Conservation (phyloP, 2,113 vertebrate species). For the Nettapus auritus region DNA sequence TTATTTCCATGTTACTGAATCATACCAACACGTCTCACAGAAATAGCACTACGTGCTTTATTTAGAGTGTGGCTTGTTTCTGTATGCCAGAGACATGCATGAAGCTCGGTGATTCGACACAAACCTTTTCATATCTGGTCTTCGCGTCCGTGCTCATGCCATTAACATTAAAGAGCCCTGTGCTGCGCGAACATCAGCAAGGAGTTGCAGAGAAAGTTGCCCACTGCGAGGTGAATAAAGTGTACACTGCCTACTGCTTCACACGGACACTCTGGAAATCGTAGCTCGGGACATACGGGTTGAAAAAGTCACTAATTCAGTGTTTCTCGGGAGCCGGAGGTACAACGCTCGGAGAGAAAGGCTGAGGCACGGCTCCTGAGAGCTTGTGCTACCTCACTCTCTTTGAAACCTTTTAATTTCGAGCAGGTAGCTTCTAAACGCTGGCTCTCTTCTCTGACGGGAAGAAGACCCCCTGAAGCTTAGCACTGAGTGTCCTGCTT, state of each 20-base stretch:
- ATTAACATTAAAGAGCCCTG: not conserved
- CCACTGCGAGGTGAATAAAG: not conserved
- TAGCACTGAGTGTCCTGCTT: not conserved
- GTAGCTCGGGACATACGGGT: not conserved
- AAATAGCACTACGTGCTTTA: not conserved
- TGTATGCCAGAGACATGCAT: not conserved
- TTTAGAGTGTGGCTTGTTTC: not conserved
- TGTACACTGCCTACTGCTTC: not conserved
- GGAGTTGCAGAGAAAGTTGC: not conserved
- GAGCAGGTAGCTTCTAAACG: not conserved
- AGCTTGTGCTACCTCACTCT: not conserved
- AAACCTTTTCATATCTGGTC: not conserved
- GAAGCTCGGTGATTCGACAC: not conserved
- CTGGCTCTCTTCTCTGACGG: not conserved
- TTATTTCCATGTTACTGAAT: not conserved
- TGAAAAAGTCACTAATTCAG: not conserved
- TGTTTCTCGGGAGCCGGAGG: not conserved
- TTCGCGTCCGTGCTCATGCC: not conserved
- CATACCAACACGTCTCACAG: not conserved
- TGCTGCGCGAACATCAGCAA: not conserved
- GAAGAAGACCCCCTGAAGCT: not conserved
- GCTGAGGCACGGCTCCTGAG: not conserved
- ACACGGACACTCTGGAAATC: fast-evolving
- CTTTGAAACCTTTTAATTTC: not conserved
- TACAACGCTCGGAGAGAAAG: not conserved